These are phyloP conservation scores for Hypercompe scribonia DNA, from an alignment of 2,888 invertebrate species.

Conservation along the genomic window DNA sequence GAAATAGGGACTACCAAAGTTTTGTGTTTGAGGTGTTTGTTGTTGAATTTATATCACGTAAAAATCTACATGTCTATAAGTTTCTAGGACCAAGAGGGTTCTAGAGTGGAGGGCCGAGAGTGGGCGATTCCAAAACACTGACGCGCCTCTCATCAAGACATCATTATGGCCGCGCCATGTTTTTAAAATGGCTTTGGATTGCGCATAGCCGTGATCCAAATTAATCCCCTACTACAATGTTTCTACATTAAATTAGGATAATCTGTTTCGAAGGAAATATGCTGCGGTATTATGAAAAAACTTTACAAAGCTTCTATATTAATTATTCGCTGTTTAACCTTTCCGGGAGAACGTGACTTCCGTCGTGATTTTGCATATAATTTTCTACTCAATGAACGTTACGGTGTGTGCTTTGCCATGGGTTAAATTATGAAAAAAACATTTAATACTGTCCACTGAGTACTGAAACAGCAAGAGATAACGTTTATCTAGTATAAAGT, in stretches of 20 bases:
- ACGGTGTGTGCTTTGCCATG: constrained; percentile 48
- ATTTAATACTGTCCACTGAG: constrained; percentile 8
- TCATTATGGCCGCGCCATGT: constrained; percentile 84
- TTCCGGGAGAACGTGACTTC: constrained; percentile 69
- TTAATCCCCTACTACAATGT: constrained; percentile 79
- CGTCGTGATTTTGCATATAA: constrained; percentile 84
- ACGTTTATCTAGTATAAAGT: neutral
- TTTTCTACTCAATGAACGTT: constrained; percentile 80
- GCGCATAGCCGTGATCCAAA: constrained; percentile 76
- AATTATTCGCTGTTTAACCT: constrained; percentile 74
- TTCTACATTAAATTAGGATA: constrained; percentile 72
- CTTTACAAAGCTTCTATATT: constrained; percentile 71
- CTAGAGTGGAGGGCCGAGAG: constrained; percentile 33
- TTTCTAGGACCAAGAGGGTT: constrained; percentile 34
- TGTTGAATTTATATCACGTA: constrained; percentile 53
- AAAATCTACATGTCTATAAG: constrained; percentile 41
- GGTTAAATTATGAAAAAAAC: constrained; percentile 41
- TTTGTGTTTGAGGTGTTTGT: constrained; percentile 33
- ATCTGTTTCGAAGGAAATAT: constrained; percentile 66
- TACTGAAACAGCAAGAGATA: constrained; percentile 1
- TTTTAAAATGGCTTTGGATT: constrained; percentile 82
- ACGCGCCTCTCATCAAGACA: constrained; percentile 80
- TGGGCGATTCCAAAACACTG: constrained; percentile 64
- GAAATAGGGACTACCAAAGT: neutral
- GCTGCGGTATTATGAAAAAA: constrained; percentile 65